These are phyloP conservation scores for Merops nubicus DNA, from an alignment of 2,113 vertebrate genomes.

Conservation along the genomic window DNA sequence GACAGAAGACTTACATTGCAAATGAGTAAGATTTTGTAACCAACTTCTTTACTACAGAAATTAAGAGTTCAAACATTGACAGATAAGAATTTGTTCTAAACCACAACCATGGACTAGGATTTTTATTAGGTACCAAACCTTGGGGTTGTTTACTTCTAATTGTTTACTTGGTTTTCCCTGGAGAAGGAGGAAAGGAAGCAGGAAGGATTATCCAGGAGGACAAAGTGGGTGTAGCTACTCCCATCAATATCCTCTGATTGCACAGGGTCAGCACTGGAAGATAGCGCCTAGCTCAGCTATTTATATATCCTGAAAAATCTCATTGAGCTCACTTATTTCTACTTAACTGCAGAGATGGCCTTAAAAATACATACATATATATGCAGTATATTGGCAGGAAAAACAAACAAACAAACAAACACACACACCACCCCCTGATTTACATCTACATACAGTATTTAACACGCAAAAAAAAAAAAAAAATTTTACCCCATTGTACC, in stretches of 20 bases:
- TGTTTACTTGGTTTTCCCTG: neutral
- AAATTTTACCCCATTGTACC: neutral
- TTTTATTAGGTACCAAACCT: neutral
- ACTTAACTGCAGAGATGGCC: neutral
- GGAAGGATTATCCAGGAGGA: neutral
- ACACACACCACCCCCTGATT: too few species aligned
- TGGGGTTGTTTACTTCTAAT: neutral
- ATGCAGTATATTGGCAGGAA: neutral
- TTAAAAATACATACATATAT: neutral
- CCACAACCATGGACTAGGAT: neutral
- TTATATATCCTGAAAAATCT: neutral
- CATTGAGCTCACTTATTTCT: neutral
- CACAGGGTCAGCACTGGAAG: neutral
- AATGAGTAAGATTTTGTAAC: neutral
- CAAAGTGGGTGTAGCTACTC: neutral
- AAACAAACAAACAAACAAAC: neutral
- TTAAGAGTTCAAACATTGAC: neutral
- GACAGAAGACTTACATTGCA: neutral
- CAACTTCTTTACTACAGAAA: neutral
- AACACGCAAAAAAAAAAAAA: neutral
- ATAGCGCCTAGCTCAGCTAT: neutral
- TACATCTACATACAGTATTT: neutral
- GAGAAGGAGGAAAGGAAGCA: neutral
- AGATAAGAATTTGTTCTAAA: neutral
- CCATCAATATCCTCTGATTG: neutral